Evolutionary conservation across 2,113 vertebrate genomes (phyloP).

Genomic region (Ammodytes dubius): DNA sequence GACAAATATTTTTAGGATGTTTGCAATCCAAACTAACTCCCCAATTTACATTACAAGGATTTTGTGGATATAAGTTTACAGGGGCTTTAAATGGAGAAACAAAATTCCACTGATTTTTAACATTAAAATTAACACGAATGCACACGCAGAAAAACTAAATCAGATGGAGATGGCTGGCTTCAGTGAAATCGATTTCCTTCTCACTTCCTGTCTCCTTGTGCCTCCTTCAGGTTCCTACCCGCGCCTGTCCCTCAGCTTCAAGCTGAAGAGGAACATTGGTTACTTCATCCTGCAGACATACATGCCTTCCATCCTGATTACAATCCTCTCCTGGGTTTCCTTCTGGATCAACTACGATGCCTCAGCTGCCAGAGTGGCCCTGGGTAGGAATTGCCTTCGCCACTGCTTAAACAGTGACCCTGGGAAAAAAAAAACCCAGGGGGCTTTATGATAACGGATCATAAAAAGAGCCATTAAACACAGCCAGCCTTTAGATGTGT

Average conservation of each 20-base stretch:
- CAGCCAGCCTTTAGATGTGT: conserved; percentile 24
- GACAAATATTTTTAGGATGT: too few species aligned
- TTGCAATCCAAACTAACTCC: too few species aligned
- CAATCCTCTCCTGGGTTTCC: conserved; percentile 99
- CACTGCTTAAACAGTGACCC: conserved; percentile 59
- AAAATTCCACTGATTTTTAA: background rate
- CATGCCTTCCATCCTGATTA: conserved; percentile 99
- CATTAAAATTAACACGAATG: conserved; percentile 8
- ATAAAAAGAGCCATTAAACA: conserved; percentile 56
- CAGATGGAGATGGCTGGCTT: conserved; percentile 2
- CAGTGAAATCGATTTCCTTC: conserved; percentile 62
- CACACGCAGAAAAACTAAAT: background rate
- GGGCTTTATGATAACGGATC: conserved; percentile 63
- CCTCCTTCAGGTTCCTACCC: conserved; percentile 92
- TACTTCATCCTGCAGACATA: conserved; percentile 99
- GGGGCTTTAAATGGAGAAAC: background rate
- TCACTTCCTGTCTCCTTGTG: conserved; percentile 46
- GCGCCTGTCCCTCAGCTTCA: conserved; percentile 98
- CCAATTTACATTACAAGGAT: too few species aligned
- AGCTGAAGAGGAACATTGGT: conserved; percentile 99
- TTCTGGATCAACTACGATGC: conserved; percentile 99
- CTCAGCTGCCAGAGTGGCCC: conserved; percentile 97
- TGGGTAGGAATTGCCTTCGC: conserved; percentile 88
- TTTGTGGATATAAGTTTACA: too few species aligned
- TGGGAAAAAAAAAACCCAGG: conserved; percentile 63